Evolutionary conservation across 2,113 vertebrate genomes (phyloP).

Genomic region (Tapirus terrestris): DNA sequence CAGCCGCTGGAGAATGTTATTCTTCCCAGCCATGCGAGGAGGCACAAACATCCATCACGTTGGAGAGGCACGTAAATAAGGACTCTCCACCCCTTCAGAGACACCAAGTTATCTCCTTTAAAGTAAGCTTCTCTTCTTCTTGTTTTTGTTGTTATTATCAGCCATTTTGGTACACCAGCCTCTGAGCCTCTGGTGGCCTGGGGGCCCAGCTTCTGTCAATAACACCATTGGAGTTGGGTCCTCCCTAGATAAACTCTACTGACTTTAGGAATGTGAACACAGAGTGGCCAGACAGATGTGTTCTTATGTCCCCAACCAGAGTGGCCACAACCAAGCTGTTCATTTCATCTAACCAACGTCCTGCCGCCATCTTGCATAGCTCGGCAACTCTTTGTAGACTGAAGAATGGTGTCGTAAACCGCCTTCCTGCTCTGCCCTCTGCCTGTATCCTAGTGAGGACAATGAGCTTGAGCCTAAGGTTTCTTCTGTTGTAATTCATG

Average conservation of each 20-base stretch:
- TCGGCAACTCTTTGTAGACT: neutral
- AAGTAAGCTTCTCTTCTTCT: neutral
- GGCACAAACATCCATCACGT: fast-evolving
- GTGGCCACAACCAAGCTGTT: neutral
- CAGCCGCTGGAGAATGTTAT: fast-evolving
- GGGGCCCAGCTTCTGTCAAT: neutral
- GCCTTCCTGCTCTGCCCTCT: neutral
- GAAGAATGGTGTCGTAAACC: neutral
- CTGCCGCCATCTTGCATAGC: fast-evolving
- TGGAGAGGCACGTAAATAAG: fast-evolving
- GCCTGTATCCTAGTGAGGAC: neutral
- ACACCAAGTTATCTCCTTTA: neutral
- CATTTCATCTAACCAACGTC: fast-evolving
- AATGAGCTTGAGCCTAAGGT: neutral
- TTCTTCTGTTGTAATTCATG: neutral
- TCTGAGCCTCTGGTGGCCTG: neutral
- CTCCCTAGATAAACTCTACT: neutral
- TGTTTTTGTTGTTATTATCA: neutral
- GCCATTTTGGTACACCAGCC: neutral
- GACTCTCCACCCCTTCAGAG: neutral
- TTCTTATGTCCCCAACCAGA: neutral
- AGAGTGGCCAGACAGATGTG: neutral
- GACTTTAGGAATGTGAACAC: neutral
- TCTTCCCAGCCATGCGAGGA: neutral
- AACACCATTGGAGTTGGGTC: neutral